Evolutionary conservation across 2,113 vertebrate genomes (phyloP), one percentile per base, ranked within the genome.

Genomic region (Microtus montanus): DNA sequence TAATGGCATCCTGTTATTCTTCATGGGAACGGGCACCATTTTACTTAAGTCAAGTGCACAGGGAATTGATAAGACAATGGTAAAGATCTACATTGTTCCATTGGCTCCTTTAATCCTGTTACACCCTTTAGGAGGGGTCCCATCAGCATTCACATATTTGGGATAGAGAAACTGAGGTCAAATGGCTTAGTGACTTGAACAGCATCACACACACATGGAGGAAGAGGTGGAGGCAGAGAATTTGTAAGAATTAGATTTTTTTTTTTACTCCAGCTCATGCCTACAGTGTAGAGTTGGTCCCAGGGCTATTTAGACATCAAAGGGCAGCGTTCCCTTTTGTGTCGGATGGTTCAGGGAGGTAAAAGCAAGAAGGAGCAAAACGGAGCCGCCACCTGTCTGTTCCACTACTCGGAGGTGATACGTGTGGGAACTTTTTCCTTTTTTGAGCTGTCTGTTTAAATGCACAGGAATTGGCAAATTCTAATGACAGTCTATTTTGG

Each of bases 401-500:
- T 89, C 58, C 68, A 66, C 24, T 49, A 54, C 28, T 54, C 17
- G 17, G 66, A 87, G 87, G 52, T 87, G 85, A 6, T 38, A 22
- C 17, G 64, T 80, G 41, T 85, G 86, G 89, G 77, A 61, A 78
- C 75, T 85, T 89, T 85, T 63, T 91, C 88, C 93, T 47, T 89
- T 95, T 61, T 58, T 87, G 87, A 79, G 19, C 63, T 94, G 93
- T 90, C 90, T 97, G 78, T 22, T 95, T 79, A 78, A 91, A 94
- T 88, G 87, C 93, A 91, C 70, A 87, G 94, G 19, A 77, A 95
- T 92, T 70, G 96, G 75, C 33, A 66, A 95, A 75, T 94, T 91
- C 97, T 98, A 98, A 98, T 97, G 95, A 95, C n/a, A 79, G 91
- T 75, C 58, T 49, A 75, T 97, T 97, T 96, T 95, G 95, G 95